Evolutionary conservation across 1,140 invertebrate genomes (phyloP), one percentile per base, ranked within the genome.

Genomic region (Pectinophora gossypiella): DNA sequence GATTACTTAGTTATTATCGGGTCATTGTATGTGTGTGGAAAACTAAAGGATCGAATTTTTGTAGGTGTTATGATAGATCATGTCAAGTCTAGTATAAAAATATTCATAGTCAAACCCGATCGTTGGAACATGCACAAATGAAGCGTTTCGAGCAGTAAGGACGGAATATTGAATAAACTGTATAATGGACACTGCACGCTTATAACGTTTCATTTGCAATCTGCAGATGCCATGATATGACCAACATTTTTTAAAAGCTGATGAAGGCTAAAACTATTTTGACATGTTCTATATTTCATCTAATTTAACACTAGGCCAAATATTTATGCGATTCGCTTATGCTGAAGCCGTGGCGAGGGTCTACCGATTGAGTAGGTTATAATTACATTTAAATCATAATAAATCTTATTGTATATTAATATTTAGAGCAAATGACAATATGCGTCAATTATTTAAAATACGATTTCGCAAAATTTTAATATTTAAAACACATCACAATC

Each of bases 381-480:
- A 9, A 32, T 32, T 32, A 32, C n/a, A 40, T 15, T 40, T 40
- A 7, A 61, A 48, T 61, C 38, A 48, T 23, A 48, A 48, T 66
- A 66, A 63, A 57, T 56, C 61, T 60, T 56, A 60, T 61, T 61
- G 60, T 64, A 60, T 51, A 40, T 51, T 61, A 72, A 40, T 67
- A 57, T 52, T 67, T 72, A 76, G 59, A 65, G 62, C 64, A 63
- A 72, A 15, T 68, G 76, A 76, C 74, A 80, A 80, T 76, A 76
- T 70, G 56, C 50, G 76, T 79, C 76, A 79, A 79, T 79, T 79
- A 79, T 69, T 64, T 68, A 68, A 65, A 54, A 68, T 61, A 68
- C 64, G 68, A 68, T 59, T 68, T 62, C 64, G 61, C 12, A 27
- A 27, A 5, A 27, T 27, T 40, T 40, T 40, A 40, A 40, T 18